Evolutionary conservation across 2,888 invertebrate species (phyloP).

Genomic region (Napeogenes sylphis): DNA sequence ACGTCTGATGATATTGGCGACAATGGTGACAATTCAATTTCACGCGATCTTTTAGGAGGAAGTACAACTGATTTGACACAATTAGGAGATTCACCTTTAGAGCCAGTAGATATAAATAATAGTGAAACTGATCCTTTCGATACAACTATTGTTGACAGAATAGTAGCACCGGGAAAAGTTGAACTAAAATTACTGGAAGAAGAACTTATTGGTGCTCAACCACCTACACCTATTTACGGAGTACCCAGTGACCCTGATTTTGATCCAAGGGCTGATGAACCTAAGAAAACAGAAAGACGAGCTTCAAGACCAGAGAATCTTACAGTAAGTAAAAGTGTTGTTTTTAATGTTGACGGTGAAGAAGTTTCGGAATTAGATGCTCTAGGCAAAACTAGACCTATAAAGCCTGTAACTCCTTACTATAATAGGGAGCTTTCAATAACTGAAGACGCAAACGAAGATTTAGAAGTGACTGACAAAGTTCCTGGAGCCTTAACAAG

Average conservation of each 20-base stretch:
- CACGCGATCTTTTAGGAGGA: constrained; percentile 84
- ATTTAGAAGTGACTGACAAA: constrained; percentile 82
- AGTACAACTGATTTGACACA: constrained; percentile 86
- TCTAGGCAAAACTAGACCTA: constrained; percentile 75
- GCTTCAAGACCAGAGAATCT: constrained; percentile 82
- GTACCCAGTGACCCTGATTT: constrained; percentile 87
- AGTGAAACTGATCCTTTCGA: constrained; percentile 89
- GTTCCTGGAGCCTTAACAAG: constrained; percentile 76
- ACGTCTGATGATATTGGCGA: constrained; percentile 72
- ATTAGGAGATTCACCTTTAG: constrained; percentile 82
- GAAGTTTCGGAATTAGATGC: constrained; percentile 69
- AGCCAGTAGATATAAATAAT: constrained; percentile 77
- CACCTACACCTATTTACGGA: constrained; percentile 50
- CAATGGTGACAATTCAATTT: constrained; percentile 59
- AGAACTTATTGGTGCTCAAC: constrained; percentile 80
- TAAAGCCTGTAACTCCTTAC: constrained; percentile 89
- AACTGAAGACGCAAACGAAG: constrained; percentile 72
- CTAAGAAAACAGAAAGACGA: constrained; percentile 67
- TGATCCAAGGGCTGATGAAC: constrained; percentile 85
- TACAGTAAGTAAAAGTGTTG: constrained; percentile 68
- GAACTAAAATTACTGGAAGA: constrained; percentile 88
- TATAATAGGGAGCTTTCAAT: constrained; percentile 82
- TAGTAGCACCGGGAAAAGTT: constrained; percentile 85
- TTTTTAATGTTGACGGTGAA: constrained; percentile 71
- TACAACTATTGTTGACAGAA: constrained; percentile 85